Evolutionary conservation across 2,888 invertebrate genomes (phyloP).

Genomic region (Papilio gigon): DNA sequence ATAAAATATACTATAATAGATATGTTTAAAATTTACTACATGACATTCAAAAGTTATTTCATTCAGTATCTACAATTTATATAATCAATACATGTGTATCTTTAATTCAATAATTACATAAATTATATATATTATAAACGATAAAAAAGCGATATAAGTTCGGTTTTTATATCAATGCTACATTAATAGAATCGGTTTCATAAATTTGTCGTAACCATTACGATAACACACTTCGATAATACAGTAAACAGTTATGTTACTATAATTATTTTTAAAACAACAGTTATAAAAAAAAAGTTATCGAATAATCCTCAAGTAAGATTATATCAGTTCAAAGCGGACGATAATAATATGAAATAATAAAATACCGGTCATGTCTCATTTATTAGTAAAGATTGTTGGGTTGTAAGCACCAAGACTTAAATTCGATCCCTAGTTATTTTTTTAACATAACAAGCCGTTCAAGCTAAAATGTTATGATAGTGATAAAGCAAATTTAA

Average conservation of each 20-base stretch:
- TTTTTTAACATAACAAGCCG: no score
- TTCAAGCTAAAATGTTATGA: no score
- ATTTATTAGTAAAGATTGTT: not conserved
- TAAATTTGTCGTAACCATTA: conserved; percentile 11
- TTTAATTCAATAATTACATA: conserved; percentile 4
- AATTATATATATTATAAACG: conserved; percentile 1
- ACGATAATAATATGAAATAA: not conserved
- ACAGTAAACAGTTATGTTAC: conserved; percentile 4
- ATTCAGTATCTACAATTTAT: no score
- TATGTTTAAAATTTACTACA: no score
- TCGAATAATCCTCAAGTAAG: not conserved
- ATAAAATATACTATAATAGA: no score
- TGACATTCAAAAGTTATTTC: no score
- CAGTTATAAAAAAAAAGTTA: conserved; percentile 15
- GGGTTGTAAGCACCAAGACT: no score
- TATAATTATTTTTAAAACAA: conserved; percentile 22
- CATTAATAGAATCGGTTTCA: conserved; percentile 11
- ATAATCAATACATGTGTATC: conserved; percentile 1
- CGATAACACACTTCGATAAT: conserved; percentile 17
- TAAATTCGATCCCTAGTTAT: not conserved
- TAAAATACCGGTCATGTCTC: not conserved
- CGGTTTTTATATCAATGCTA: conserved; percentile 1
- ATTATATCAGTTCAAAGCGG: not conserved
- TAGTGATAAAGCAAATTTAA: no score
- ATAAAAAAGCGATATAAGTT: conserved; percentile 21